phyloP scores from a whole-genome alignment of 2,113 vertebrate species.

The Oxyura jamaicensis region DNA sequence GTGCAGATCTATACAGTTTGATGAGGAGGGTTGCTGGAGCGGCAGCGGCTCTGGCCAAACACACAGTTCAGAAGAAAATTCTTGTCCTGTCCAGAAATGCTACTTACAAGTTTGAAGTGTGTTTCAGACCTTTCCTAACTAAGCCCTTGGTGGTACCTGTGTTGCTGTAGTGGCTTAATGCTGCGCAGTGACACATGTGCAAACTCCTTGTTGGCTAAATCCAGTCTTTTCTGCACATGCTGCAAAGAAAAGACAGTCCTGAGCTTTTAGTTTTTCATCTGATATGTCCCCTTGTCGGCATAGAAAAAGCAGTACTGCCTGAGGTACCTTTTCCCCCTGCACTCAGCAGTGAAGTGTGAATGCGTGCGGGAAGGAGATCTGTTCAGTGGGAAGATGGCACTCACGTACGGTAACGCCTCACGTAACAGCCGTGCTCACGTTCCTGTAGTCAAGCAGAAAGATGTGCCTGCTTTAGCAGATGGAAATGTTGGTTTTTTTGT shows the following conservation, averaged over 20 bases:
- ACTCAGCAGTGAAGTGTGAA: background rate
- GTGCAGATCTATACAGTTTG: rapidly evolving
- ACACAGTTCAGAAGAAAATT: rapidly evolving
- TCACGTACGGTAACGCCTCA: rapidly evolving
- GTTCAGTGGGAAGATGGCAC: background rate
- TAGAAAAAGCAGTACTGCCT: background rate
- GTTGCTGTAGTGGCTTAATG: background rate
- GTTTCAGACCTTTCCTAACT: background rate
- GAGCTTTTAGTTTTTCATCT: background rate
- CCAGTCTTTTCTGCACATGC: background rate
- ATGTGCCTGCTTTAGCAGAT: background rate
- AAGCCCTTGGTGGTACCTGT: background rate
- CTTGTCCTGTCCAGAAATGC: background rate
- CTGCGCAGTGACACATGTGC: no score
- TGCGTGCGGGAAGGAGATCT: rapidly evolving
- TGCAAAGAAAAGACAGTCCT: background rate
- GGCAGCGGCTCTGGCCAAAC: background rate
- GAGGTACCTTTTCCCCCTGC: background rate
- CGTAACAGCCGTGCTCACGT: background rate
- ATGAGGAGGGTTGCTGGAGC: background rate
- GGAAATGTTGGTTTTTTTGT: no score
- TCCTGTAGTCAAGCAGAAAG: background rate
- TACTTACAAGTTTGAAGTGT: background rate
- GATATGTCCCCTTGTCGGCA: background rate
- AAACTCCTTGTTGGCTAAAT: background rate